Conservation (phyloP, 2,888 invertebrate species). For the Euzetes globulus region DNA sequence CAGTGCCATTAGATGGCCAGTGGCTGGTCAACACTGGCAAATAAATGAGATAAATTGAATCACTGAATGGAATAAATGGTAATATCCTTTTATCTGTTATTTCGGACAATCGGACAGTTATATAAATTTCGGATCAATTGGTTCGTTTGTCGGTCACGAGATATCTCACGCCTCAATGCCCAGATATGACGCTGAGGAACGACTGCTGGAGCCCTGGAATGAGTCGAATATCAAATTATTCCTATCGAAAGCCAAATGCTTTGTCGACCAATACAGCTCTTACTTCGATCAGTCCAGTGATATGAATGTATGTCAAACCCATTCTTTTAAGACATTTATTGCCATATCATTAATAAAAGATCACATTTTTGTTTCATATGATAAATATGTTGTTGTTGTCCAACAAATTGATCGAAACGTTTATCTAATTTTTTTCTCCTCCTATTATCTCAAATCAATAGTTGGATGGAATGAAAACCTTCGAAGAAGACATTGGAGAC, state of each 20-base stretch:
- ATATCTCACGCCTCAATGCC: conserved; percentile 33
- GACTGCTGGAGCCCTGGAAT: conserved; percentile 30
- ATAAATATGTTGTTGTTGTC: background rate
- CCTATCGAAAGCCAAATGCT: conserved; percentile 34
- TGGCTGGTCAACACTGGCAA: too few species aligned
- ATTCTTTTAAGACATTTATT: background rate
- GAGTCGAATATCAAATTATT: conserved; percentile 17
- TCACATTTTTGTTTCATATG: background rate
- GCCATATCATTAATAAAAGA: conserved; percentile 18
- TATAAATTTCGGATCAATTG: conserved; percentile 33
- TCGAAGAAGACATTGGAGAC: conserved; percentile 35
- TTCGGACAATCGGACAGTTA: conserved; percentile 5
- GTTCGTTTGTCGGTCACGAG: conserved; percentile 35
- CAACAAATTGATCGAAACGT: background rate
- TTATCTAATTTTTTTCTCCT: background rate
- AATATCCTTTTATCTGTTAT: background rate
- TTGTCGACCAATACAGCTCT: conserved; percentile 34
- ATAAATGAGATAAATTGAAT: background rate
- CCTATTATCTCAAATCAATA: background rate
- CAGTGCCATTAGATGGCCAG: background rate
- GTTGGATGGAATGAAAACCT: conserved; percentile 34
- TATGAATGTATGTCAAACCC: conserved; percentile 27
- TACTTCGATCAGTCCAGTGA: conserved; percentile 33
- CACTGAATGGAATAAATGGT: background rate
- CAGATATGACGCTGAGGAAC: conserved; percentile 25